Evolutionary conservation across 2,113 vertebrate species (phyloP), one percentile per base, ranked within the genome.

Genomic region (Perca flavescens): DNA sequence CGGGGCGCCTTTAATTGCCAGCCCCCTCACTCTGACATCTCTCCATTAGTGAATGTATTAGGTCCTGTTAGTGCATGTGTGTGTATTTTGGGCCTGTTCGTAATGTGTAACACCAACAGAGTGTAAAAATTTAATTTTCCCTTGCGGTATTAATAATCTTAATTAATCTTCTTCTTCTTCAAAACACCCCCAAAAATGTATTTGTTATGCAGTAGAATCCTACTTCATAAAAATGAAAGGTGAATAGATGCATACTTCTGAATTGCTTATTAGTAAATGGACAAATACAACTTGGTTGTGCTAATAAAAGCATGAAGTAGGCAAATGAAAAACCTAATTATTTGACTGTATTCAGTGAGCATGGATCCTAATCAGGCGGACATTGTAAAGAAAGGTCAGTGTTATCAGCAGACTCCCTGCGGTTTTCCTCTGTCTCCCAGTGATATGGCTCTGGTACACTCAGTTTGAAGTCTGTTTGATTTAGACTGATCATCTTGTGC

Each of bases 391-490:
- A 25, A 50, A 62, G 60, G 49, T 69, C 19, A 13, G 16, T 19
- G 52, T 68, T 81, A 76, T 86, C 58, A 74, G 52, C 60, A 43
- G 61, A 56, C 40, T 58, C 46, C 50, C 31, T 72, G 57, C 28
- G 63, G 54, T 78, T 28, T 73, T 56, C 47, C 25, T 74, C 6
- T 57, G 25, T 77, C 34, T 60, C 36, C 15, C 60, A 70, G 57
- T 57, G 46, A 73, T 56, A 16, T 65, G 60, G 10, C 52, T 74
- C 46, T n/a, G 53, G 19, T 47, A 53, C 64, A 47, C 46, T 56
- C 7, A 21, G 61, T 74, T 74, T 73, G 25, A 66, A 67, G 62
- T 74, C 60, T 67, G 9, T 74, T 75, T 85, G 17, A 81, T 73
- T 86, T 49, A 63, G 28, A 28, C 56, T 54, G 31, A 65, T 49